phyloP scores from a whole-genome alignment of 1,140 invertebrate genomes.

The Trichonephila inaurata region DNA sequence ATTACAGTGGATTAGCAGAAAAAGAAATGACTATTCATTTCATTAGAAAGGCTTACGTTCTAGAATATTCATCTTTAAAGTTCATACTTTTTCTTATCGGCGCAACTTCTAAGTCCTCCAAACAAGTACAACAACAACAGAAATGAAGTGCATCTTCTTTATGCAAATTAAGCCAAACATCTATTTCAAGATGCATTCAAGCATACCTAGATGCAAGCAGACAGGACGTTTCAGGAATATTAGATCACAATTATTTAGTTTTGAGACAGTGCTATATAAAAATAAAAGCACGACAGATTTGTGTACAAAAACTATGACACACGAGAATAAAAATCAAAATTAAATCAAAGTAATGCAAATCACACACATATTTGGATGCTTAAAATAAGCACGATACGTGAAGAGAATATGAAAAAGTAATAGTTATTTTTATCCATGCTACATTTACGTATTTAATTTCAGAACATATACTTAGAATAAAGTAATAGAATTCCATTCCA shows the following conservation, averaged over 20 bases:
- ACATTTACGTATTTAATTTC: too few species aligned
- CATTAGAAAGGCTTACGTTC: not conserved
- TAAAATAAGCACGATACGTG: not conserved
- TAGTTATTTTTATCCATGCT: not conserved
- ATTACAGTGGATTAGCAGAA: not conserved
- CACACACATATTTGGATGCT: not conserved
- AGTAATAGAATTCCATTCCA: too few species aligned
- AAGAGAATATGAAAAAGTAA: not conserved
- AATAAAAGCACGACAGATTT: not conserved
- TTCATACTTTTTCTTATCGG: not conserved
- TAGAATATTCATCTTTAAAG: not conserved
- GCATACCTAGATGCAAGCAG: not conserved
- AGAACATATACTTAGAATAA: too few species aligned
- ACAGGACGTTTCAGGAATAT: not conserved
- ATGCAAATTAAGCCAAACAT: not conserved
- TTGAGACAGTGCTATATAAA: not conserved
- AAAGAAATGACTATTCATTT: not conserved
- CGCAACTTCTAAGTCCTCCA: not conserved
- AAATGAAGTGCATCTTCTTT: not conserved
- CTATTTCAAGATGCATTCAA: slow-evolving; percentile 8
- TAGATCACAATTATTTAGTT: slow-evolving; percentile 9
- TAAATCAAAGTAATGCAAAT: not conserved
- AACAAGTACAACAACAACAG: not conserved
- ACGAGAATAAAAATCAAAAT: not conserved
- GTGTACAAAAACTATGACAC: not conserved